Conservation (phyloP, 2,113 vertebrate species). For the Alosa alosa region DNA sequence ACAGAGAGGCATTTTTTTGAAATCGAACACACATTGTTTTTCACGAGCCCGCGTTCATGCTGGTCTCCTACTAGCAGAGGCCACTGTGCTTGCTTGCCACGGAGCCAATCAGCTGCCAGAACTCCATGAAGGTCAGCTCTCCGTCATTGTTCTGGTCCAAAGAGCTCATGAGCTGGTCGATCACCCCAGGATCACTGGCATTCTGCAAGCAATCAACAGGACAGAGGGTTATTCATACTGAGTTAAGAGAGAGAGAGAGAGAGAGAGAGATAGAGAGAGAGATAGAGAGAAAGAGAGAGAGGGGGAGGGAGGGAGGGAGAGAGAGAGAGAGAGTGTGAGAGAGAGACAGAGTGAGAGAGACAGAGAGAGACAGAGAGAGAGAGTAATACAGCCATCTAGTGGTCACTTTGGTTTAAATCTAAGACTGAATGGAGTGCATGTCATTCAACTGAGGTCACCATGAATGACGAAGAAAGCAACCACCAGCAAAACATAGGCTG, state of each 20-base stretch:
- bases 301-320: slow-evolving; percentile 2
- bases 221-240: neutral
- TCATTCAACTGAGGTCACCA: too few relatives aligned
- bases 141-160: slow-evolving; percentile 71
- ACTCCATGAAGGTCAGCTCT: slow-evolving; percentile 74
- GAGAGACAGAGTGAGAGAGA: neutral
- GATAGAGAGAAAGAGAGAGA: slow-evolving; percentile 5
- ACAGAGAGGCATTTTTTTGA: neutral
- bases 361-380: neutral
- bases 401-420: slow-evolving; percentile 11
- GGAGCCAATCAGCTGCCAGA: slow-evolving; percentile 75
- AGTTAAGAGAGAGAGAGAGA: slow-evolving; percentile 21
- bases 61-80: slow-evolving; percentile 53
- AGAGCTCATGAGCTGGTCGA: slow-evolving; percentile 70
- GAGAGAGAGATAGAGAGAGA: neutral
- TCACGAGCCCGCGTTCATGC: neutral
- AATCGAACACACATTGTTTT: slow-evolving; percentile 1
- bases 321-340: neutral
- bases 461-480: too few relatives aligned
- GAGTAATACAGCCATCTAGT: slow-evolving; percentile 58
- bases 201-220: slow-evolving; percentile 60
- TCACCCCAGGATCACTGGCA: slow-evolving; percentile 52
- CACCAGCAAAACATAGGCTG: too few relatives aligned
- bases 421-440: neutral
- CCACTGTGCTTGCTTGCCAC: slow-evolving; percentile 68